Base-by-base conservation (phyloP, 2,888 invertebrate species). In the Rhagonycha fulva region DNA sequence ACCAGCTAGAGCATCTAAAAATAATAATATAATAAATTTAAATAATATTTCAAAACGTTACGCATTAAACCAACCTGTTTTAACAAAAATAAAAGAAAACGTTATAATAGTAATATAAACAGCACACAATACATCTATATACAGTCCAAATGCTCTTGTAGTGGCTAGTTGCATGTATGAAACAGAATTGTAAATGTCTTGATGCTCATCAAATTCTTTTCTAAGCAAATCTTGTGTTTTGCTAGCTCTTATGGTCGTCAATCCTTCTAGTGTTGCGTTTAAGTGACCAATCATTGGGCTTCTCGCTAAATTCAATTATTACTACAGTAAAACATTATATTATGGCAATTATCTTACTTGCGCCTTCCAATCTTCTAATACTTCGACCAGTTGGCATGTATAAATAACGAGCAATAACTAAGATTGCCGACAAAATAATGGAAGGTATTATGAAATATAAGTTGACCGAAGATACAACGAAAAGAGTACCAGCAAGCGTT, bases 381-480 rank as follows among this genome's bases (percentile, higher is more conserved):
- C 93, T 93, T 14, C 94, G 87, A 10, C 94, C 93, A 12, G 94
- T 94, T 24, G 89, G 85, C 11, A 95, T 87, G 87, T 94, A 95
- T 80, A 93, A 89, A 3, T 89, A 87, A 14, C 95, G 85, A 14
- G 94, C 85, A 11, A 90, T 84, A 74, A 90, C 90, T 84, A 95
- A 92, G 10, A 93, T 81, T 0, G 90, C 78, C 0, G 90, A 90
- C 5, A 95, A 90, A 3, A 92, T 84, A 0, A 89, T 86, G 0
- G 93, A 92, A 0, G 93, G 92, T 5, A 92, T 85, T 63, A 94
- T 81, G 4, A 94, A 89, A 87, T 91, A 90, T 4, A 92, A 92
- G 82, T 94, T 93, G 3, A 94, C 91, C 9, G 74, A 68, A 14
- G 74, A 70, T 23, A 77, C 61, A 5, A 74, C 74, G 32, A 70